phyloP scores from a whole-genome alignment of 2,888 invertebrate genomes.

The Tubulanus polymorphus region DNA sequence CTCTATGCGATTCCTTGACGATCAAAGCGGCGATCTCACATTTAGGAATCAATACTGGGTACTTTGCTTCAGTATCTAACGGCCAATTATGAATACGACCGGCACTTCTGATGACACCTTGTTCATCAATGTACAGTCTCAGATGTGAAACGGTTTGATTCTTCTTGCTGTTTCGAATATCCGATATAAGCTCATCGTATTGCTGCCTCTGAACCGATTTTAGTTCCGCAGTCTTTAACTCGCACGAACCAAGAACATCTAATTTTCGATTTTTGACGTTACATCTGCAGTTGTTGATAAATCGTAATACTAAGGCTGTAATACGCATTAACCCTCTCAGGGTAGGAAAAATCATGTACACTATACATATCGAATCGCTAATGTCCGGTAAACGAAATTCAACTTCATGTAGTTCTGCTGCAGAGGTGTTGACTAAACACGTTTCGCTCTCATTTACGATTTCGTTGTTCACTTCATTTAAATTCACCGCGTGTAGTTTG shows the following conservation, averaged over 20 bases:
- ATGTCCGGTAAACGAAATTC: too few relatives aligned
- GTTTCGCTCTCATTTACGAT: too few relatives aligned
- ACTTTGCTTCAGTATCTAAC: neutral
- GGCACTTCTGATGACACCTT: neutral
- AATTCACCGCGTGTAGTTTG: too few relatives aligned
- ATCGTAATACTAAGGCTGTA: neutral
- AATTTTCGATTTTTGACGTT: neutral
- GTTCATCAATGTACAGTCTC: constrained; percentile 1
- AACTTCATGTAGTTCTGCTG: too few relatives aligned
- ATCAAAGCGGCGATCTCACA: too few relatives aligned
- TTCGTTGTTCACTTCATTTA: too few relatives aligned
- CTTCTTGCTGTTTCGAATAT: neutral
- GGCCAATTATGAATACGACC: neutral
- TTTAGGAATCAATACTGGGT: constrained; percentile 1
- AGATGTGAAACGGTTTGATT: neutral
- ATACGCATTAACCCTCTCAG: neutral
- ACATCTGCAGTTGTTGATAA: neutral
- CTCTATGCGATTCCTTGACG: neutral
- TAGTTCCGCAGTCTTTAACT: neutral
- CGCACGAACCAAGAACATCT: neutral
- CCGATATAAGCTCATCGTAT: neutral
- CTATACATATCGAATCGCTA: too few relatives aligned
- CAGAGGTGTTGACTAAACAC: too few relatives aligned
- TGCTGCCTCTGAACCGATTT: neutral
- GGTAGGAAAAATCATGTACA: too few relatives aligned